Evolutionary conservation across 2,888 invertebrate species (phyloP), one percentile per base, ranked within the genome.

Genomic region (Euphydryas editha): DNA sequence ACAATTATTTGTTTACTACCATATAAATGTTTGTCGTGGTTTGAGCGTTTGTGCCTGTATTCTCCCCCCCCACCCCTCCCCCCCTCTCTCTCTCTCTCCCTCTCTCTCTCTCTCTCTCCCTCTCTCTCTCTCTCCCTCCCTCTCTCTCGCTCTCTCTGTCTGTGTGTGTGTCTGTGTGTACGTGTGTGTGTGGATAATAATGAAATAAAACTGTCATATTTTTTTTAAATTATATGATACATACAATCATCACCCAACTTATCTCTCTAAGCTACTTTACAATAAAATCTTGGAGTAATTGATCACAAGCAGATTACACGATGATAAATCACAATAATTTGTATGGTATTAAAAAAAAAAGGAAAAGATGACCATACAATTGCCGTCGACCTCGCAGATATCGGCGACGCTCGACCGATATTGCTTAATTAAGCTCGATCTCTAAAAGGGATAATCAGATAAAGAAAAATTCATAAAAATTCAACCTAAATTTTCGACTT

Each of bases 401-500:
- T 30, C 30, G 30, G 39, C 39, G 51, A 67, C 60, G 57, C 67
- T 67, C 62, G 70, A 69, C 70, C 76, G 73, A 77, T 77, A 85
- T 84, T 82, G 81, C 83, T 84, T 86, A 84, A 87, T 86, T 84
- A 85, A 82, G 72, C 62, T 8, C 61, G 49, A 70, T 56, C 62
- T 58, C 67, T 62, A 66, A 70, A 68, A 54, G 49, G 55, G 44
- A 37, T 71, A 44, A 70, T 72, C 72, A 62, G 70, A 72, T 72
- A 70, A 68, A 30, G 30, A 30, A 30, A 30, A 81, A 83, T 85
- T 84, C 81, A 86, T 85, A 80, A 86, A 84, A 86, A 85, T 20
- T 81, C 85, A 88, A 83, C 85, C 86, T 77, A 80, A 84, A 87
- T 86, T 81, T 78, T 75, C 74, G 84, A 85, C 85, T 85, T 89